Conservation (phyloP, 2,888 invertebrate genomes). For the Drosophila neonasuta region DNA sequence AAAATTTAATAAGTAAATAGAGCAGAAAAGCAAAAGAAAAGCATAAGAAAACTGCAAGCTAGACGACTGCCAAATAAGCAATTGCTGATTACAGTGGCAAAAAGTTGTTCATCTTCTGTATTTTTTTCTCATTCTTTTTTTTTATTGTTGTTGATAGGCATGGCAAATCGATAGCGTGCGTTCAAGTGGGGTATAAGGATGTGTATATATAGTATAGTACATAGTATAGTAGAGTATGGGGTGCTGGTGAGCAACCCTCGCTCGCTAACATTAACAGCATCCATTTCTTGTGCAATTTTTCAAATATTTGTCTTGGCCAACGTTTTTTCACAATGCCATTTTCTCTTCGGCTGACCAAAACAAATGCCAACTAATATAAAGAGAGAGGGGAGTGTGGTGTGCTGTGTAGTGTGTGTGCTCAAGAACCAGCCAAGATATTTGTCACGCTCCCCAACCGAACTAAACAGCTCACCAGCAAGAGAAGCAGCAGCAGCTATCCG, state of each 20-base stretch:
- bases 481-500: constrained; percentile 15
- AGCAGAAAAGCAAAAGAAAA: constrained; percentile 1
- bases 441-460: constrained; percentile 52
- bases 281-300: constrained; percentile 66
- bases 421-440: constrained; percentile 62
- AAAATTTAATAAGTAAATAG: constrained; percentile 78
- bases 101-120: neutral
- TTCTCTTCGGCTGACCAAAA: constrained; percentile 44
- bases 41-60: constrained; percentile 29
- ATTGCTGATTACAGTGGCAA: constrained; percentile 38
- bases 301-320: constrained; percentile 66
- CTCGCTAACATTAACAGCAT: constrained; percentile 61
- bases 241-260: constrained; percentile 28
- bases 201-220: constrained; percentile 5
- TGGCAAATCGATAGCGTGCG: constrained; percentile 62
- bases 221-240: neutral
- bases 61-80: constrained; percentile 52
- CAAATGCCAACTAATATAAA: constrained; percentile 68
- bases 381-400: neutral
- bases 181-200: constrained; percentile 50
- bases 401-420: constrained; percentile 25
- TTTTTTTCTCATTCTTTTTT: neutral
- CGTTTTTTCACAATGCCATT: constrained; percentile 9
- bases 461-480: constrained; percentile 9
- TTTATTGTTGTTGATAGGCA: constrained; percentile 38